Conservation (phyloP, 2,113 vertebrate genomes). For the Callospermophilus lateralis region DNA sequence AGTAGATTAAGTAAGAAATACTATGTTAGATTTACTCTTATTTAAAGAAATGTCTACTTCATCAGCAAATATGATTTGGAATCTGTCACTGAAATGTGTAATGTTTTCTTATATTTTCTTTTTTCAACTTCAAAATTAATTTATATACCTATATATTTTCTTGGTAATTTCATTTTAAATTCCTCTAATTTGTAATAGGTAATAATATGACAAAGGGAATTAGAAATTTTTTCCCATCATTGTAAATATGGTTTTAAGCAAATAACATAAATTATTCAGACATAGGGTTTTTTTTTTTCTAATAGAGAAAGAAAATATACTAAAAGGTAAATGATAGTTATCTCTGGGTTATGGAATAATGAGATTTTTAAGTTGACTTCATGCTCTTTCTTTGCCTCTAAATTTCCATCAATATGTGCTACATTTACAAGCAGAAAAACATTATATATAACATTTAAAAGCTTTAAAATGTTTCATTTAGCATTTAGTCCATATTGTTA, state of each 20-base stretch:
- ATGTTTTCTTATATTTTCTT: background rate
- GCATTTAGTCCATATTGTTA: background rate
- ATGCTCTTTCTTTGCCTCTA: background rate
- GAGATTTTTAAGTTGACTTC: background rate
- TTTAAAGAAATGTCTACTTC: background rate
- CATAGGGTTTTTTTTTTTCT: slow-evolving; percentile 17
- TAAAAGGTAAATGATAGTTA: background rate
- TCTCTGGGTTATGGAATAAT: background rate
- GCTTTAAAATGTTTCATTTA: slow-evolving; percentile 37
- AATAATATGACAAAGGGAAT: slow-evolving; percentile 27
- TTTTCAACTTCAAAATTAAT: slow-evolving; percentile 47
- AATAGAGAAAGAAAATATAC: background rate
- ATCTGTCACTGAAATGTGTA: background rate
- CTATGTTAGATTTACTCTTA: background rate
- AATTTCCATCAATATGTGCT: background rate
- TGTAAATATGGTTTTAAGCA: background rate
- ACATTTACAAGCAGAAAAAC: slow-evolving; percentile 5
- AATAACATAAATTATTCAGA: background rate
- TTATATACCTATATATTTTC: background rate
- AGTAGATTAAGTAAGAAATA: background rate
- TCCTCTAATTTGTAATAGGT: slow-evolving; percentile 5
- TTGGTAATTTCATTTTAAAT: slow-evolving; percentile 20
- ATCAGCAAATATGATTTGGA: background rate
- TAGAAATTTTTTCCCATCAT: slow-evolving; percentile 18
- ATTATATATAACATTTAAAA: background rate